Conservation (phyloP, 2,888 invertebrate genomes). For the Chorisops tibialis region DNA sequence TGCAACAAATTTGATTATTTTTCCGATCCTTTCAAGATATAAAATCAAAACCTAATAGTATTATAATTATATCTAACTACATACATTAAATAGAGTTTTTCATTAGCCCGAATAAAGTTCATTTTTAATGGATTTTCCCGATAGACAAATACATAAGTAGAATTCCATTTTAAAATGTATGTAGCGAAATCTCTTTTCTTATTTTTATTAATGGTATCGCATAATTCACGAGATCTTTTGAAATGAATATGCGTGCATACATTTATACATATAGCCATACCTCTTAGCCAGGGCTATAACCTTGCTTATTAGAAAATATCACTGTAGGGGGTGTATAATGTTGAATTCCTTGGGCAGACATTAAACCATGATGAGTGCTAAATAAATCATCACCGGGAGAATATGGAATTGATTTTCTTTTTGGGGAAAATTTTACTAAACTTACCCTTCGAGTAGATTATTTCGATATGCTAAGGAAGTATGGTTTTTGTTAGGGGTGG, state of each 20-base stretch:
- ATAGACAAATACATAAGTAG: too few relatives aligned
- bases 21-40: too few relatives aligned
- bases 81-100: too few relatives aligned
- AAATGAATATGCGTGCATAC: conserved; percentile 6
- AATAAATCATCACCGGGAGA: conserved; percentile 22
- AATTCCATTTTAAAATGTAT: too few relatives aligned
- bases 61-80: too few relatives aligned
- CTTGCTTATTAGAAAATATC: conserved; percentile 23
- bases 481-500: conserved; percentile 12
- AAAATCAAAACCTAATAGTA: too few relatives aligned
- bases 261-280: conserved; percentile 8
- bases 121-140: too few relatives aligned
- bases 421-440: background rate
- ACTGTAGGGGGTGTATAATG: conserved; percentile 16
- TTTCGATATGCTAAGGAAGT: background rate
- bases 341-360: conserved; percentile 23
- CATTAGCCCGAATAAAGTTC: too few relatives aligned
- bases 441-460: background rate
- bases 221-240: conserved; percentile 1
- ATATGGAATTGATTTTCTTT: conserved; percentile 21
- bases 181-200: too few relatives aligned
- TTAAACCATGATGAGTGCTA: conserved; percentile 26
- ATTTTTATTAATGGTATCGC: conserved; percentile 18
- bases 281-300: background rate
- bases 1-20: too few relatives aligned